Percentiles rank a stretch among this genome's conserved stretches.
phyloP scores from a whole-genome alignment of 1,140 invertebrate species.

The Drosophila insularis region DNA sequence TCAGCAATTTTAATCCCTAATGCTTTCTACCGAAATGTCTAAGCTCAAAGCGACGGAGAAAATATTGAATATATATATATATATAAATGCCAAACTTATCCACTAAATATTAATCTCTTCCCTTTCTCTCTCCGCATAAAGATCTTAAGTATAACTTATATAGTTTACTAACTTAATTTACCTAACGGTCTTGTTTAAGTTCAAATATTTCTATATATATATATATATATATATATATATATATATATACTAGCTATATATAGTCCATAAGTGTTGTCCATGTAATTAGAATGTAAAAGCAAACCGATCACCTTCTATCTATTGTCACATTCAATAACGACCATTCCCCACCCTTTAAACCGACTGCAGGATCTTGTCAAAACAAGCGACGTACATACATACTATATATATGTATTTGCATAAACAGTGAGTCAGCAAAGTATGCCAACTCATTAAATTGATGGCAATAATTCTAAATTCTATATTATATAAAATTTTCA shows the following conservation, averaged over 20 bases:
- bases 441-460: neutral
- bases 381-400: neutral
- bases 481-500: too few relatives aligned
- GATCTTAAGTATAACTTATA: neutral
- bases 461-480: too few relatives aligned
- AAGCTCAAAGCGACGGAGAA: conserved; percentile 35
- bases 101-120: neutral
- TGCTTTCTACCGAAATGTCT: conserved; percentile 31
- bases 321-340: neutral
- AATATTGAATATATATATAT: neutral
- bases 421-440: neutral
- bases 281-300: neutral
- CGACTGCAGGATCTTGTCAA: neutral
- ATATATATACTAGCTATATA: neutral
- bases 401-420: neutral
- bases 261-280: conserved; percentile 2
- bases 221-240: too few relatives aligned
- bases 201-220: neutral
- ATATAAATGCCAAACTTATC: conserved; percentile 1
- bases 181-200: neutral
- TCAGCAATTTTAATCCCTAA: neutral
- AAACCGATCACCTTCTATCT: too few relatives aligned
- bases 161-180: neutral
- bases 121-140: too few relatives aligned
- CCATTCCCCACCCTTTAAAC: neutral